These are phyloP conservation scores for Sigmodon hispidus DNA, from an alignment of 2,113 vertebrate genomes.

Conservation along the genomic window DNA sequence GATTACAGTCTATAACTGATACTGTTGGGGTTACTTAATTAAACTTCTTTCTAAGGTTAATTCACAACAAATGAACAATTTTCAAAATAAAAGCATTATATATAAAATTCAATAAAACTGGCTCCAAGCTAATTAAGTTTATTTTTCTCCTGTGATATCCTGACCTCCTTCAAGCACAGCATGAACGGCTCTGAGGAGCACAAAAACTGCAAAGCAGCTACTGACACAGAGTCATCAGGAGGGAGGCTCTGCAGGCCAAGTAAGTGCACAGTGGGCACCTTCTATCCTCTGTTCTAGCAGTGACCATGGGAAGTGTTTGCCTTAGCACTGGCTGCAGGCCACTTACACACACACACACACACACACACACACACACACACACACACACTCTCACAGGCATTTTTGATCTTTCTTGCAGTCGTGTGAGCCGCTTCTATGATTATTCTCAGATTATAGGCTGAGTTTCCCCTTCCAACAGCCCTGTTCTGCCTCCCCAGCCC, in stretches of 20 bases:
- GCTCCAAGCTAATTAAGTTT: slow-evolving; percentile 67
- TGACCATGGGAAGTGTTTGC: not conserved
- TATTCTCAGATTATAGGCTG: not conserved
- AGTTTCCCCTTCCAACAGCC: slow-evolving; percentile 1
- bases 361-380: not conserved
- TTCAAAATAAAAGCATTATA: slow-evolving; percentile 66
- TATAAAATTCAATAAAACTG: slow-evolving; percentile 69
- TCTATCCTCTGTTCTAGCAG: not conserved
- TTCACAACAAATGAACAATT: slow-evolving; percentile 54
- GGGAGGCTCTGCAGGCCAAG: not conserved
- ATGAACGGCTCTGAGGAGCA: slow-evolving; percentile 12
- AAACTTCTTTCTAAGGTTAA: slow-evolving; percentile 63
- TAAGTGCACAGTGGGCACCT: not conserved
- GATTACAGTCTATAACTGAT: slow-evolving; percentile 58
- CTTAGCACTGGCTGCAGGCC: not conserved
- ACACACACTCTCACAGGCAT: not conserved
- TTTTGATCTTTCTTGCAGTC: not conserved
- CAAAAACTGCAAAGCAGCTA: not conserved
- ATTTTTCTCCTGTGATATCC: slow-evolving; percentile 56
- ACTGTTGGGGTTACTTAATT: slow-evolving; percentile 55
- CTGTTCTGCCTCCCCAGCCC: not conserved
- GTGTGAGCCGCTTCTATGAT: not conserved
- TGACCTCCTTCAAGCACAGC: slow-evolving; percentile 49
- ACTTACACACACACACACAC: not conserved
- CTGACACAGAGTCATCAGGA: slow-evolving; percentile 19